Percentiles rank a stretch among this genome's conserved stretches.
These are phyloP conservation scores for Bradypodion ventrale DNA, from an alignment of 2,797 vertebrate genomes.

Conservation along the genomic window DNA sequence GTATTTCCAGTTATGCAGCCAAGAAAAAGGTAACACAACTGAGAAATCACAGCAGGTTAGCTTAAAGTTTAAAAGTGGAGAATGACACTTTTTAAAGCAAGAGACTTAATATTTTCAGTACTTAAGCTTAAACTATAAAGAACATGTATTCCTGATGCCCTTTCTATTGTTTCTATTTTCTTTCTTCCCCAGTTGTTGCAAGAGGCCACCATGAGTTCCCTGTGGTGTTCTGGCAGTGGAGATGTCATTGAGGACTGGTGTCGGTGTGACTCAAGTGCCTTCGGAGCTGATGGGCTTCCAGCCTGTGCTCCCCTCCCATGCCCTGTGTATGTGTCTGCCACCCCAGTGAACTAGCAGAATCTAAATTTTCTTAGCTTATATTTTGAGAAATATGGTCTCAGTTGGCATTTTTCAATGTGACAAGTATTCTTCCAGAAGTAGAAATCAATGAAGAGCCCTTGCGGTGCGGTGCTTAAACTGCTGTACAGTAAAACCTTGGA, in stretches of 20 bases:
- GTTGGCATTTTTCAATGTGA: neutral
- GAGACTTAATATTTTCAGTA: too few relatives aligned
- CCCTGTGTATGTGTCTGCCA: conserved; percentile 81
- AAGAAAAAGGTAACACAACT: too few relatives aligned
- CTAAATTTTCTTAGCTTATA: neutral
- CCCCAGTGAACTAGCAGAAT: neutral
- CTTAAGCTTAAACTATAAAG: too few relatives aligned
- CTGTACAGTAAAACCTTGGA: too few relatives aligned
- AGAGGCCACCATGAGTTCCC: conserved; percentile 95
- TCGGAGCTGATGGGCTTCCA: conserved; percentile 91
- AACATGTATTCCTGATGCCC: neutral
- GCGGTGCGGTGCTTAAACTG: too few relatives aligned
- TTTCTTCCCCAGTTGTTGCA: conserved; percentile 84
- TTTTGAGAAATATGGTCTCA: neutral
- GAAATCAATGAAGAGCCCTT: neutral
- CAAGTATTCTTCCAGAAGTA: neutral
- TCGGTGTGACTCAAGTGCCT: conserved; percentile 93
- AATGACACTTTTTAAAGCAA: too few relatives aligned
- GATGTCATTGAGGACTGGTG: conserved; percentile 99
- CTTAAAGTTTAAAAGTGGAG: too few relatives aligned
- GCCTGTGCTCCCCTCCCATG: conserved; percentile 94
- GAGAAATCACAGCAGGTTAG: too few relatives aligned
- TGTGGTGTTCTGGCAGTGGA: conserved; percentile 96
- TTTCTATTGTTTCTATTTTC: neutral
- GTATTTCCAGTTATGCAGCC: too few relatives aligned